These are phyloP conservation scores for Philereme vetulata DNA, from an alignment of 2,888 invertebrate species.

Conservation along the genomic window DNA sequence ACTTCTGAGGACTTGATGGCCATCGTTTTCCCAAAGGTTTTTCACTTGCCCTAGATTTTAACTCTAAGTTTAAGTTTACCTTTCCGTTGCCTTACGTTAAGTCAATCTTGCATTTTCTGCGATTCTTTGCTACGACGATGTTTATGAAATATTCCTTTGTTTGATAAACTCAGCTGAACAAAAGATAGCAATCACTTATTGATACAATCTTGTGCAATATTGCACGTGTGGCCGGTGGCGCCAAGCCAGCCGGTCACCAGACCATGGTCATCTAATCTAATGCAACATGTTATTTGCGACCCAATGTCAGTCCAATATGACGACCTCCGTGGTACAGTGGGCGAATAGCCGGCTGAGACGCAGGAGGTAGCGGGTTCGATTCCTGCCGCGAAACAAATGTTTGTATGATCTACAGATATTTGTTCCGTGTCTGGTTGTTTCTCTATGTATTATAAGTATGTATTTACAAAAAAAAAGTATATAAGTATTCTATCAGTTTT, in stretches of 20 bases:
- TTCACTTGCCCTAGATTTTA: no score
- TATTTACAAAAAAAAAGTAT: no score
- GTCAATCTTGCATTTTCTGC: background rate
- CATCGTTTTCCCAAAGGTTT: no score
- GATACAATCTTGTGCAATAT: constrained; percentile 49
- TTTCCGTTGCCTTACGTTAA: background rate
- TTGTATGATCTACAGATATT: no score
- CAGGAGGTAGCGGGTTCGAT: no score
- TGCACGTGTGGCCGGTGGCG: constrained; percentile 51
- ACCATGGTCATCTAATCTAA: constrained; percentile 53
- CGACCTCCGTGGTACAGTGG: no score
- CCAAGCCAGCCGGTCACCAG: constrained; percentile 51
- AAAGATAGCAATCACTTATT: constrained; percentile 23
- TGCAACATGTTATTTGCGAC: constrained; percentile 60
- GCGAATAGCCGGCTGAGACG: no score
- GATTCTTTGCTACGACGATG: background rate
- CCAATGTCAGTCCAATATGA: constrained; percentile 35
- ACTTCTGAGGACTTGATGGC: no score
- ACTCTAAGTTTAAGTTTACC: background rate
- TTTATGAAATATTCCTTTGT: constrained; percentile 32
- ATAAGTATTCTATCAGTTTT: no score
- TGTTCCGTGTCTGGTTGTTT: no score
- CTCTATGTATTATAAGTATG: no score
- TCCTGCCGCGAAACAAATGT: no score
- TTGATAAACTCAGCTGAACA: constrained; percentile 25